phyloP scores from a whole-genome alignment of 2,888 invertebrate genomes.

The Ferrisia virgata region DNA sequence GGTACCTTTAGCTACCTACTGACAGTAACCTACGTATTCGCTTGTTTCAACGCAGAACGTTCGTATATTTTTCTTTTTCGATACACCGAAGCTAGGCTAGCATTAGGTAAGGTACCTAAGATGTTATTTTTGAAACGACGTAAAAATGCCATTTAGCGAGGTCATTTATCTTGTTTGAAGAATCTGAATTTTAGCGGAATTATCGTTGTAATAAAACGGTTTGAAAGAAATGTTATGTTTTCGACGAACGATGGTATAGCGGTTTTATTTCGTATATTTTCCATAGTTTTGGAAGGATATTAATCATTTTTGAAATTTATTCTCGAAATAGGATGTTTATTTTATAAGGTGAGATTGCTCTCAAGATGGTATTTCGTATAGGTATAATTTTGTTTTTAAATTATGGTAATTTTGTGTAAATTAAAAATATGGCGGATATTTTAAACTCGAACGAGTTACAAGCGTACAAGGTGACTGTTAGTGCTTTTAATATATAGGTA shows the following conservation, averaged over 20 bases:
- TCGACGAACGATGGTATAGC: not conserved
- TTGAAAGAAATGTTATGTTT: not conserved
- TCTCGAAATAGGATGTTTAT: not conserved
- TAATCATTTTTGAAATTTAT: conserved; percentile 17
- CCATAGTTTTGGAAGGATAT: not conserved
- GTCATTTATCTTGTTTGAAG: not conserved
- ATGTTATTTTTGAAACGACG: not conserved
- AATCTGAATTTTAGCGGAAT: conserved; percentile 17
- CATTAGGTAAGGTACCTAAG: not conserved
- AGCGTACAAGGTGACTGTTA: not conserved
- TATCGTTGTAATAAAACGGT: conserved; percentile 3
- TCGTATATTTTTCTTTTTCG: not conserved
- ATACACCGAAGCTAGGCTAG: no score
- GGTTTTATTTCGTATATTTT: not conserved
- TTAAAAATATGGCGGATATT: not conserved
- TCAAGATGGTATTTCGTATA: not conserved
- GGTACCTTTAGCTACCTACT: not conserved
- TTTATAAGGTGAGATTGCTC: not conserved
- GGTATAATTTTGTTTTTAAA: not conserved
- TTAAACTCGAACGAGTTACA: not conserved
- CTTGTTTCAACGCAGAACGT: not conserved
- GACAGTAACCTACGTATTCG: no score
- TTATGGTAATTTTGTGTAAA: not conserved
- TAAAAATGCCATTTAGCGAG: not conserved
- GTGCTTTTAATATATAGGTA: not conserved